Base-by-base conservation (phyloP, 2,888 invertebrate genomes). In the Trichacis sp. region DNA sequence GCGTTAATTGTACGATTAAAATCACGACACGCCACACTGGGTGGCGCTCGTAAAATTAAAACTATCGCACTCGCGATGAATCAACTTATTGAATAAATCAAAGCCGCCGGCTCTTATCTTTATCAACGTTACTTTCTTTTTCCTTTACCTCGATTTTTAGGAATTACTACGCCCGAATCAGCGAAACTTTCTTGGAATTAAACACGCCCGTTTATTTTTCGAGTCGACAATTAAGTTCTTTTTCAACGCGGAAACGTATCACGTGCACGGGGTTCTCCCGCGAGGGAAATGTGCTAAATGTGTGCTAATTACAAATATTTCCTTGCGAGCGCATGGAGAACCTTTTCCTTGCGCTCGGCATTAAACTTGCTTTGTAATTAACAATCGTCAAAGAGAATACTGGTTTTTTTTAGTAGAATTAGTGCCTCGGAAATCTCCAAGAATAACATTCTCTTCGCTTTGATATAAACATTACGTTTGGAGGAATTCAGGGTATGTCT, bases 1-100 rank as follows among this genome's bases (percentile, higher is more conserved):
- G 79, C 81, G 83, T 83, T 84, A 84, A 84, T 83, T 83, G 82
- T 78, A 77, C 81, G 84, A 84, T 84, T 83, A 84, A 83, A 84
- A 83, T 84, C 84, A 78, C 81, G 76, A 79, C 83, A 82, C 81
- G 83, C 81, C 80, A 82, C 71, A n/a, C n/a, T n/a, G n/a, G 68
- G 68, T 75, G 75, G 68, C 74, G 73, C 69, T 66, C 59, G 59
- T 65, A 53, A 60, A 65, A 65, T 65, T 60, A 57, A 60, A 60
- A 65, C 60, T 65, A 65, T 56, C 65, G 56, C 57, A 42, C 65
- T 29, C 36, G 49, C 20, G 40, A 14, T 15, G 36, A 60, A 65
- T 57, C 56, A 57, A 60, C 60, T 60, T 65, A 60, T 65, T 49
- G 17, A 47, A 62, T 58, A 56, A 58, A 62, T 59, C 59, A 53